These are phyloP conservation scores for Sphaerophoria rueppellii DNA, from an alignment of 2,888 invertebrate species.

Conservation along the genomic window DNA sequence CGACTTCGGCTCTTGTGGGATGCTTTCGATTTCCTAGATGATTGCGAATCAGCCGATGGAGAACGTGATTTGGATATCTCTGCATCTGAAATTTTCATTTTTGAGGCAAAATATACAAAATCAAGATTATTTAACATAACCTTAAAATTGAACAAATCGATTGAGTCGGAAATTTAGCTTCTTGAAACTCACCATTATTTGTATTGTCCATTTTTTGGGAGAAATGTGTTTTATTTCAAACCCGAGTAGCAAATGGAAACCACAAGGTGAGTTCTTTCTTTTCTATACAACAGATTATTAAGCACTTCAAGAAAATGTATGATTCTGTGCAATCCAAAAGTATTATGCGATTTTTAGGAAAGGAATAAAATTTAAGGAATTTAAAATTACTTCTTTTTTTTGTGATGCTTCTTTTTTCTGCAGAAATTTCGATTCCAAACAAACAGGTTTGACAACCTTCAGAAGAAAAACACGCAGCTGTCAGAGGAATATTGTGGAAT, in stretches of 20 bases:
- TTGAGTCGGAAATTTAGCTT: background rate
- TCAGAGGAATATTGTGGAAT: background rate
- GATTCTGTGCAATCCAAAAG: background rate
- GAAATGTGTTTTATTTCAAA: background rate
- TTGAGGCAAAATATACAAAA: background rate
- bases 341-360: background rate
- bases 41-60: constrained; percentile 54
- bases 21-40: constrained; percentile 54
- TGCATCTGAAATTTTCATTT: background rate
- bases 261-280: background rate
- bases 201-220: constrained; percentile 55
- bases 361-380: background rate
- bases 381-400: background rate
- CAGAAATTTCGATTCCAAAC: constrained; percentile 7
- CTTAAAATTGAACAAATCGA: constrained; percentile 26
- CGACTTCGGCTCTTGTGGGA: constrained; percentile 57
- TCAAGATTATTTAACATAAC: constrained; percentile 44
- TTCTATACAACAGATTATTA: background rate
- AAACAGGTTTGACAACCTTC: background rate
- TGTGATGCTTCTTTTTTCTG: constrained; percentile 1
- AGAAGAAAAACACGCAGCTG: background rate
- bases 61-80: constrained; percentile 59
- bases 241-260: constrained; percentile 38
- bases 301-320: background rate
- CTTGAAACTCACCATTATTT: constrained; percentile 54